Evolutionary conservation across 2,113 vertebrate species (phyloP).

Genomic region (Gadus macrocephalus): DNA sequence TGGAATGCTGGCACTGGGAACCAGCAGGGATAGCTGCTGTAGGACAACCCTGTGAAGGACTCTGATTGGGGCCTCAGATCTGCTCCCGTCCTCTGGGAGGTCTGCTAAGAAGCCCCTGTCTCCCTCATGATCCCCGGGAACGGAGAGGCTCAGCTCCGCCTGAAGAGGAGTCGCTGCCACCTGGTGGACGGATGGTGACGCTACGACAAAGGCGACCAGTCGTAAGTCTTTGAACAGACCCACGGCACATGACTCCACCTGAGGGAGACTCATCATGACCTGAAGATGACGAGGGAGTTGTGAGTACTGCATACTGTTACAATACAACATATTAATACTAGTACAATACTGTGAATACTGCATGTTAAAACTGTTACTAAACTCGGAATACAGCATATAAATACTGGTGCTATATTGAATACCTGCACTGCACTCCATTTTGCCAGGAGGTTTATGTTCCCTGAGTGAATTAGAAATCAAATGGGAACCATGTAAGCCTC

Average conservation of each 20-base stretch:
- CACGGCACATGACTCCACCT: constrained; percentile 82
- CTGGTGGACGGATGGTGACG: constrained; percentile 46
- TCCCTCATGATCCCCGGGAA: constrained; percentile 4
- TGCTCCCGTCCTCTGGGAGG: constrained; percentile 15
- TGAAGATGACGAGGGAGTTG: constrained; percentile 36
- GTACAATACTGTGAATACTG: too few relatives aligned
- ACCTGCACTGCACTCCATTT: too few relatives aligned
- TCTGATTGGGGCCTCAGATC: too few relatives aligned
- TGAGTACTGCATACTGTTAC: too few relatives aligned
- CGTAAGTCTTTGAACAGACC: constrained; percentile 70
- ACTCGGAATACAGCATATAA: too few relatives aligned
- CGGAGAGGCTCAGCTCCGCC: background rate
- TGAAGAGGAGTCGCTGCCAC: constrained; percentile 1
- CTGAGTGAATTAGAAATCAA: too few relatives aligned
- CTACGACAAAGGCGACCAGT: constrained; percentile 82
- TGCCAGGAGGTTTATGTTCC: too few relatives aligned
- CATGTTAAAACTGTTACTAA: too few relatives aligned
- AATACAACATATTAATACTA: too few relatives aligned
- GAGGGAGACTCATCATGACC: constrained; percentile 74
- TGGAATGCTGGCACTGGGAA: constrained; percentile 79
- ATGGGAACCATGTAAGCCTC: too few relatives aligned
- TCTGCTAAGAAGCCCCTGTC: background rate
- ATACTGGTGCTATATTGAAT: too few relatives aligned
- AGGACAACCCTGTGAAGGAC: constrained; percentile 56
- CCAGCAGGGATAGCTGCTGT: constrained; percentile 66